phyloP scores from a whole-genome alignment of 2,797 vertebrate species.

The Xerus rutilus region DNA sequence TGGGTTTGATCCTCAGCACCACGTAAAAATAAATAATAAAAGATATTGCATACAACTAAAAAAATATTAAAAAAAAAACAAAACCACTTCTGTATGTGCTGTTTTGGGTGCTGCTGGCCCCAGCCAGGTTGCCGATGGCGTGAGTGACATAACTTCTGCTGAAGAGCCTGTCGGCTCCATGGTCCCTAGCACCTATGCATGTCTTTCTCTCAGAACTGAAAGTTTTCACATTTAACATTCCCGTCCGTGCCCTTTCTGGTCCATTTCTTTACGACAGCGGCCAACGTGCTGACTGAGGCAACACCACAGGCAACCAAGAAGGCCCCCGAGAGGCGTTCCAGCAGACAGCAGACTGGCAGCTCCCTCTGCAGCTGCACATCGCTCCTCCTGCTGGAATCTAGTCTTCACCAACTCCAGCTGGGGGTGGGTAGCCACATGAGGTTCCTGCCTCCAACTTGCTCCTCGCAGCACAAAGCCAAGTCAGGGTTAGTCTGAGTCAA shows the following conservation, averaged over 20 bases:
- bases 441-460: neutral
- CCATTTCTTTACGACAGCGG: neutral
- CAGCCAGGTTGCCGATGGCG: neutral
- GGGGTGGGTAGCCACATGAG: neutral
- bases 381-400: neutral
- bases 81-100: neutral
- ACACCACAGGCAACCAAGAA: neutral
- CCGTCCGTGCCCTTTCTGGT: neutral
- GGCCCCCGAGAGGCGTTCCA: rapidly evolving
- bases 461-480: neutral
- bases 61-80: too few species aligned
- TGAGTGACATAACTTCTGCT: neutral
- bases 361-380: neutral
- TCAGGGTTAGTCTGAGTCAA: neutral
- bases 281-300: neutral
- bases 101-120: neutral
- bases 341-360: too few species aligned
- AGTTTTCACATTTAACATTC: neutral
- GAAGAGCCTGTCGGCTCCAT: rapidly evolving
- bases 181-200: neutral
- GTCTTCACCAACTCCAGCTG: too few species aligned
- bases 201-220: neutral
- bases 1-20: too few species aligned
- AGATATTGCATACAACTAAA: too few species aligned
- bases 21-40: too few species aligned